Percentiles rank a stretch among this genome's conserved stretches.
Conservation (phyloP, 2,797 vertebrate species). For the Schizopygopsis pylzovi region DNA sequence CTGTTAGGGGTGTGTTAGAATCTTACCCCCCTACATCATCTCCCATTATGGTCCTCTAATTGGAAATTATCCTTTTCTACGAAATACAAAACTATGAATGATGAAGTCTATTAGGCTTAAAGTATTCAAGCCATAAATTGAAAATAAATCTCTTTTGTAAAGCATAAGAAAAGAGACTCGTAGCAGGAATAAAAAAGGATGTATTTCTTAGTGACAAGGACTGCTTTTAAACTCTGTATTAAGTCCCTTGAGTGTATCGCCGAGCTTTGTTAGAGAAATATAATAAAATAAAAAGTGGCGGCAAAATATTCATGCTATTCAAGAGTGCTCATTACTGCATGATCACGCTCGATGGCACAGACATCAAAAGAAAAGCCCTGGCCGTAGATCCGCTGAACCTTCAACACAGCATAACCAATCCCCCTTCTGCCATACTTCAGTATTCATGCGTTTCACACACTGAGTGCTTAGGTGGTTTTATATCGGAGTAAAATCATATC, state of each 20-base stretch:
- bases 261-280: not conserved
- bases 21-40: not conserved
- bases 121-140: slow-evolving; percentile 38
- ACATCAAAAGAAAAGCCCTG: slow-evolving; percentile 17
- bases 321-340: slow-evolving; percentile 25
- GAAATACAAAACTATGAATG: slow-evolving; percentile 23
- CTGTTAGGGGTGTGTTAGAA: slow-evolving; percentile 12
- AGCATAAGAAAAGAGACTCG: not conserved
- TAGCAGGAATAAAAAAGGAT: not conserved
- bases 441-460: slow-evolving; percentile 1
- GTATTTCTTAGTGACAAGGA: slow-evolving; percentile 28
- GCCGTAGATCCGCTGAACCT: slow-evolving; percentile 8
- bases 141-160: slow-evolving; percentile 20
- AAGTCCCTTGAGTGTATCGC: slow-evolving; percentile 1
- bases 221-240: not conserved
- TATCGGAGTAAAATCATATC: slow-evolving; percentile 11
- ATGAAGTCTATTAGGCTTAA: slow-evolving; percentile 30
- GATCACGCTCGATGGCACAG: slow-evolving; percentile 1
- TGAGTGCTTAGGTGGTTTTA: slow-evolving; percentile 21
- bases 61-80: slow-evolving; percentile 24
- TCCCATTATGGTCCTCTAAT: slow-evolving; percentile 15
- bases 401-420: slow-evolving; percentile 17
- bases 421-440: slow-evolving; percentile 2
- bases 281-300: not conserved
- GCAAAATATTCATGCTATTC: slow-evolving; percentile 31